Evolutionary conservation across 2,113 vertebrate species (phyloP).

Genomic region (Tringa solitaria): DNA sequence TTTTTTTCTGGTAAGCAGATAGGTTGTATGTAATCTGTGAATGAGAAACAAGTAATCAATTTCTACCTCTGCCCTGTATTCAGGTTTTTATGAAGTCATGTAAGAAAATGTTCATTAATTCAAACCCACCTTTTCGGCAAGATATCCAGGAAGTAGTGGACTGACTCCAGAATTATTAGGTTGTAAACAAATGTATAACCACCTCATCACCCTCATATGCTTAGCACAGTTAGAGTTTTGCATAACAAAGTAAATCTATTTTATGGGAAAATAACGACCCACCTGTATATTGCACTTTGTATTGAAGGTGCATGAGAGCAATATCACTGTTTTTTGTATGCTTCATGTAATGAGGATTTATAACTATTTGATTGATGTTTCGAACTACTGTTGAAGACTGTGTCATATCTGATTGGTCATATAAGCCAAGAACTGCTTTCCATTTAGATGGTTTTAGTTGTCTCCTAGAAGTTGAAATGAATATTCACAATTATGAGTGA

Average conservation of each 20-base stretch:
- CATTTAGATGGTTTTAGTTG: conserved; percentile 78
- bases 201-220: neutral
- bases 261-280: neutral
- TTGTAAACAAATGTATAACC: neutral
- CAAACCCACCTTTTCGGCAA: neutral
- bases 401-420: conserved; percentile 60
- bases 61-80: neutral
- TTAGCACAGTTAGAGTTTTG: neutral
- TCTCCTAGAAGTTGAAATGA: conserved; percentile 73
- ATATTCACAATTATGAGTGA: neutral
- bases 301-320: conserved; percentile 85
- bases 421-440: conserved; percentile 81
- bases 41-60: neutral
- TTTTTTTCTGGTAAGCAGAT: conserved; percentile 83
- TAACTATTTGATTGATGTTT: conserved; percentile 80
- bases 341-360: conserved; percentile 81
- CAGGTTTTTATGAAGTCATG: neutral
- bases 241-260: neutral
- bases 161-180: neutral
- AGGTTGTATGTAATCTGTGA: conserved; percentile 84
- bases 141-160: neutral
- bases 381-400: conserved; percentile 55
- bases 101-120: neutral
- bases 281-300: conserved; percentile 81
- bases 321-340: conserved; percentile 85